Base-by-base conservation (phyloP, 1,140 invertebrate genomes). In the Heliconius melpomene region DNA sequence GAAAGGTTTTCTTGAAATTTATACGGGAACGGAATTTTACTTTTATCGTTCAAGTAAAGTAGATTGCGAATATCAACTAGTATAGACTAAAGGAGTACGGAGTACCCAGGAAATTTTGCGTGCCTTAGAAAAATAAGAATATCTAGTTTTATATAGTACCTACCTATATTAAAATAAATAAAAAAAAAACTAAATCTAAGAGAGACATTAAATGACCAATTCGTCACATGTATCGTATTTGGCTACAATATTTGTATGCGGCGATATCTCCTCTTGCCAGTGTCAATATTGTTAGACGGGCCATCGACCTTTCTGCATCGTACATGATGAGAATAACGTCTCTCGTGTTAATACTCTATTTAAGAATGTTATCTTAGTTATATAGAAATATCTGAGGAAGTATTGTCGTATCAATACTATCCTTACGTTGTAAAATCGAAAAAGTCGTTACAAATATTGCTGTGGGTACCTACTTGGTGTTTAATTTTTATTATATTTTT, bases 211-310 rank as follows among this genome's bases (percentile, higher is more conserved):
- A 76, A 29, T 40, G 66, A 66, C 74, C 71, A 66, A 78, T 80
- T 46, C 70, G 74, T 80, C 72, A 38, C 82, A 87, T 82, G 84
- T 90, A 87, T 91, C 88, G 80, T 91, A 91, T 92, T 93, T 93
- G 91, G 89, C 77, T 85, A 88, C 86, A 86, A 84, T 93, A 88
- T 93, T 93, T 93, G 91, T 91, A 87, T 88, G 87, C 78, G 82
- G 78, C 83, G 90, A 91, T 93, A 93, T 92, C 91, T 89, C 89
- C 88, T 87, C 86, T 87, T 86, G 86, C 77, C 78, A 77, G 84
- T 85, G 91, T 93, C 88, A 93, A 93, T 93, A 93, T 92, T 93
- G 90, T 91, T 84, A 85, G 87, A 90, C 82, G 83, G 91, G 85
- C 82, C 90, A 80, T 83, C 86, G 88, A 91, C 86, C 90, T 85